Evolutionary conservation across 2,113 vertebrate genomes (phyloP).

Genomic region (Montifringilla adamsi): DNA sequence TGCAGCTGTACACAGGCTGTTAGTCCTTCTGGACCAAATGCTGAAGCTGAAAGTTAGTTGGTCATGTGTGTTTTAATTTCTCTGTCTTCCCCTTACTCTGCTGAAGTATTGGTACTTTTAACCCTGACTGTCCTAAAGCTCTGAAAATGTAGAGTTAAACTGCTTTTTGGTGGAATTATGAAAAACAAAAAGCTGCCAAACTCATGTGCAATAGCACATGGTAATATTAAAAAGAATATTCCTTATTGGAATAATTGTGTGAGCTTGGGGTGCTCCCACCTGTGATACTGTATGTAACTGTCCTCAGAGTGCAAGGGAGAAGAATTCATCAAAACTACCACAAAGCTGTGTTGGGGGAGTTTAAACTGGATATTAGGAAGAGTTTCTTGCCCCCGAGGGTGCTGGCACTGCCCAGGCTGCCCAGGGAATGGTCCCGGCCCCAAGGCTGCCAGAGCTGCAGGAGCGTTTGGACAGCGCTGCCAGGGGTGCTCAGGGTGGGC

Average conservation of each 20-base stretch:
- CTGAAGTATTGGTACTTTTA: not conserved
- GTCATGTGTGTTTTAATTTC: not conserved
- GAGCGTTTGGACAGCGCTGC: rapidly evolving
- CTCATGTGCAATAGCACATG: not conserved
- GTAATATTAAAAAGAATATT: not conserved
- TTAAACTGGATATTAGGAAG: not conserved
- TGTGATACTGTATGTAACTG: not conserved
- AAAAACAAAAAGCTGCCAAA: not conserved
- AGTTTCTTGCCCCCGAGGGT: not conserved
- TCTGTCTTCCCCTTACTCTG: not conserved
- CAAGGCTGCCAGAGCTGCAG: not conserved
- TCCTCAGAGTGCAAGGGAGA: not conserved
- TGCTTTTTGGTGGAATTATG: not conserved
- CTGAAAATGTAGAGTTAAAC: not conserved
- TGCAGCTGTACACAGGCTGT: not conserved
- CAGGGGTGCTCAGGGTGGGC: not conserved
- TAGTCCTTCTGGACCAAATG: not conserved
- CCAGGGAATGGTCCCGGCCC: not conserved
- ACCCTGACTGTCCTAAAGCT: not conserved
- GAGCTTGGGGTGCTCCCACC: not conserved
- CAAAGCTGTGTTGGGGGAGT: not conserved
- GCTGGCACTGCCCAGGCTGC: not conserved
- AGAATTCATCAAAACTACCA: not conserved
- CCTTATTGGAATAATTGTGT: not conserved
- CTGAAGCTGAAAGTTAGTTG: not conserved